These are phyloP conservation scores for Morinoia aosen DNA, from an alignment of 2,888 invertebrate genomes.

Conservation along the genomic window DNA sequence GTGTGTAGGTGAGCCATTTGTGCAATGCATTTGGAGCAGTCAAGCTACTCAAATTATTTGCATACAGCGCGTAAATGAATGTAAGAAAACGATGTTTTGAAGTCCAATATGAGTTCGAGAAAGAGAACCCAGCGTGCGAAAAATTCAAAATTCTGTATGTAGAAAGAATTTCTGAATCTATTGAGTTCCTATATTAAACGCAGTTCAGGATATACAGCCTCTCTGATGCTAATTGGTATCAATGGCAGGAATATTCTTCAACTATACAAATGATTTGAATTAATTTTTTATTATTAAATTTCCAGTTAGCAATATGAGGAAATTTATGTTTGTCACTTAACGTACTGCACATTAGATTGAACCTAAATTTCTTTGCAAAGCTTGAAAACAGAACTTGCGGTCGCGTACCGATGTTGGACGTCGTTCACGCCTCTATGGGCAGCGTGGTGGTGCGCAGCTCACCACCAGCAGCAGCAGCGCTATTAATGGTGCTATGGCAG, in stretches of 20 bases:
- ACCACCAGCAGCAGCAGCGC: conserved; percentile 23
- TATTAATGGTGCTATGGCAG: conserved; percentile 53
- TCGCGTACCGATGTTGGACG: not conserved
- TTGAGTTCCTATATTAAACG: too few relatives aligned
- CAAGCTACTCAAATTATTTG: not conserved
- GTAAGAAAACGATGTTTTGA: not conserved
- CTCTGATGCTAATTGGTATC: too few relatives aligned
- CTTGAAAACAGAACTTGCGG: not conserved
- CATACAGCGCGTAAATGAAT: not conserved
- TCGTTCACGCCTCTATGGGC: not conserved
- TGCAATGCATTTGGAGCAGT: not conserved
- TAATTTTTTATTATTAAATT: too few relatives aligned
- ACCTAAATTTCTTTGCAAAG: not conserved
- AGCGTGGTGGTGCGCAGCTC: conserved; percentile 1
- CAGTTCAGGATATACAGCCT: too few relatives aligned
- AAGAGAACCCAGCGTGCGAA: not conserved
- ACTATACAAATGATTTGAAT: too few relatives aligned
- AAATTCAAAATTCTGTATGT: not conserved
- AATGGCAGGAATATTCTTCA: too few relatives aligned
- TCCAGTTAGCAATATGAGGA: too few relatives aligned
- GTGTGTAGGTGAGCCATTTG: not conserved
- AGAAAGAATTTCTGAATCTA: not conserved
- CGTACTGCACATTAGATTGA: too few relatives aligned
- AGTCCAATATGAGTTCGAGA: not conserved
- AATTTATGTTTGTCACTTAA: too few relatives aligned